Base-by-base conservation (phyloP, 2,888 invertebrate genomes). In the Scrobipalpa costella region DNA sequence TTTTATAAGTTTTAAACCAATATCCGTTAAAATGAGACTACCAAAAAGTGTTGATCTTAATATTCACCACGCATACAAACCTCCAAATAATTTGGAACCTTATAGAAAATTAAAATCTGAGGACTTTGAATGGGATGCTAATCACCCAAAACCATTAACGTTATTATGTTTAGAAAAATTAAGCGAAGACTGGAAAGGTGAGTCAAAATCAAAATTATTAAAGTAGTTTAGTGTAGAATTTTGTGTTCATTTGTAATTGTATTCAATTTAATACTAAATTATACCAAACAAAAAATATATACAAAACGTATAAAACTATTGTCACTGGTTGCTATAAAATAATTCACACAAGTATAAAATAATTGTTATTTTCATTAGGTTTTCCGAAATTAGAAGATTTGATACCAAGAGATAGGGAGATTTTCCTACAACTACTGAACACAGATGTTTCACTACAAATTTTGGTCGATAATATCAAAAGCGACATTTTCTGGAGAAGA, bases 51-150 rank as follows among this genome's bases (percentile, higher is more conserved):
- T 93, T 21, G 86, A 84, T 64, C 66, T 75, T 34, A 92, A 84
- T 65, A 90, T 92, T 0, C 83, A 81, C 64, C 75, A 83, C 62
- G 84, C 87, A 5, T 93, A 93, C 71, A 83, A 84, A 64, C 85
- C 85, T 72, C 77, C 61, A 50, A 75, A 65, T 67, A 78, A 67
- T 70, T 79, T 80, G 33, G 93, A 93, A 79, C 70, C 75, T 3
- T 64, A 73, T 47, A 78, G 93, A 69, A 86, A 83, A 76, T 68
- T 93, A 19, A 80, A 88, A 67, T 74, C 93, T 0, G 93, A 93
- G 81, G 72, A 88, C 66, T 92, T 94, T 68, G 77, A 85, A 33
- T 93, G 93, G 93, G 90, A 93, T 73, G 67, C 68, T 8, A 81
- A 88, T 57, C 84, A 90, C 63, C 89, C 90, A 36, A 92, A 92